phyloP scores from a whole-genome alignment of 2,797 vertebrate species.

The Okamejei kenojei region DNA sequence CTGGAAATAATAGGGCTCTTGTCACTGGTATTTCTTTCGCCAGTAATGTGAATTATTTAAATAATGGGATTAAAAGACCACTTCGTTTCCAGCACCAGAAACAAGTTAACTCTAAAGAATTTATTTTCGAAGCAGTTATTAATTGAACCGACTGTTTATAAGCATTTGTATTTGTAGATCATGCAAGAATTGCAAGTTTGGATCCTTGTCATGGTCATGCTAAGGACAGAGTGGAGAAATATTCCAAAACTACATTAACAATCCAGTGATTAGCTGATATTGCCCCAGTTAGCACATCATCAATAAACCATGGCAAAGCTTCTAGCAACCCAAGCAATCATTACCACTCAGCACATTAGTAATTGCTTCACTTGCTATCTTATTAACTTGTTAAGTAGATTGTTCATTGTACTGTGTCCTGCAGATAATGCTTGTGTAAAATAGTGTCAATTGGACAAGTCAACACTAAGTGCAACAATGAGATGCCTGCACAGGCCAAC shows the following conservation, averaged over 20 bases:
- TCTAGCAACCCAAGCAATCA: conserved; percentile 27
- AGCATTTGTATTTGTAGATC: neutral
- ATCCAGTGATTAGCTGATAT: conserved; percentile 24
- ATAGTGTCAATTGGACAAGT: neutral
- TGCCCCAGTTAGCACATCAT: conserved; percentile 21
- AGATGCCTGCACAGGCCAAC: neutral
- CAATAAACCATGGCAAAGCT: neutral
- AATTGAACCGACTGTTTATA: neutral
- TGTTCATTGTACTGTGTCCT: conserved; percentile 28
- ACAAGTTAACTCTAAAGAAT: neutral
- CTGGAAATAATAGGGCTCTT: neutral
- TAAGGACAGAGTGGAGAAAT: neutral
- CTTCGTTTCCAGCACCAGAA: neutral
- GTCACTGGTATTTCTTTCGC: neutral
- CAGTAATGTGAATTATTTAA: neutral
- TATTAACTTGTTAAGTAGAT: conserved; percentile 35
- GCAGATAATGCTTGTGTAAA: neutral
- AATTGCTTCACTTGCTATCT: conserved; percentile 35
- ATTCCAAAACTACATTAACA: neutral
- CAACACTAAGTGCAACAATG: neutral
- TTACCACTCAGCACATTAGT: conserved; percentile 37
- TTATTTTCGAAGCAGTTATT: neutral
- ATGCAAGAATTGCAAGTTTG: neutral
- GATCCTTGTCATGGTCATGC: neutral
- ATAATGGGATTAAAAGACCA: neutral